Evolutionary conservation across 2,797 vertebrate species (phyloP), one percentile per base, ranked within the genome.

Genomic region (Anguilla marmorata): DNA sequence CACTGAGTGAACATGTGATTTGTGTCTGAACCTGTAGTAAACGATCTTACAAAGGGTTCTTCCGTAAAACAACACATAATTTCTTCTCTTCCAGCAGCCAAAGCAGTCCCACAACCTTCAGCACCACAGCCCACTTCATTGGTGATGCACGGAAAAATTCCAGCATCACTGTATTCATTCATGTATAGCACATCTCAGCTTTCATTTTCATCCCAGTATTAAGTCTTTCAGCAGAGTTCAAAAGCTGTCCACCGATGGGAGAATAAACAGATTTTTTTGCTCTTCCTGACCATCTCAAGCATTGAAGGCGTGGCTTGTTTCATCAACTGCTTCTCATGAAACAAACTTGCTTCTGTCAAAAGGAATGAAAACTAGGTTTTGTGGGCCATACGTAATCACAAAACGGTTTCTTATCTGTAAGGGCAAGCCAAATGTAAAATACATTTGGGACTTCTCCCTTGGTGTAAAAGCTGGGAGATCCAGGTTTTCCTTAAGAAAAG

Each of bases 1-100:
- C 33, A 16, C 50, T 27, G 50, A 76, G 83, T 45, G 54, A 85
- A 85, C 82, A 76, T 50, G 66, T 33, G 52, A 85, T 85, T 74
- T 45, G 21, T n/a, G 21, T 56, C 41, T 27, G 66, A 54, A 50
- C 63, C 27, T 58, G 30, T 6, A 19, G 4, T 9, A 33, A 33
- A 37, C 27, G 58, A 19, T 56, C 63, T 12, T 41, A 41, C 74
- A 30, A 48, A 41, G 1, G 87, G 66, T 27, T 85, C 72, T 54
- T 27, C 2, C 0, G 14, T 48, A 19, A 48, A 45, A 45, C 76
- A 5, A n/a, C n/a, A 50, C 41, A 52, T 50, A n/a, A 63, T 50
- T 27, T 76, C 50, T 63, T 48, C 80, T 54, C 21, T 27, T 69
- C 33, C 2, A 9, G 50, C 50, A 19, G 16, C 60, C 48, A 85